A percentile compares a stretch with the other conserved stretches of the same genome.
Evolutionary conservation across 2,888 invertebrate species (phyloP).

Genomic region (Ochropleura plecta): DNA sequence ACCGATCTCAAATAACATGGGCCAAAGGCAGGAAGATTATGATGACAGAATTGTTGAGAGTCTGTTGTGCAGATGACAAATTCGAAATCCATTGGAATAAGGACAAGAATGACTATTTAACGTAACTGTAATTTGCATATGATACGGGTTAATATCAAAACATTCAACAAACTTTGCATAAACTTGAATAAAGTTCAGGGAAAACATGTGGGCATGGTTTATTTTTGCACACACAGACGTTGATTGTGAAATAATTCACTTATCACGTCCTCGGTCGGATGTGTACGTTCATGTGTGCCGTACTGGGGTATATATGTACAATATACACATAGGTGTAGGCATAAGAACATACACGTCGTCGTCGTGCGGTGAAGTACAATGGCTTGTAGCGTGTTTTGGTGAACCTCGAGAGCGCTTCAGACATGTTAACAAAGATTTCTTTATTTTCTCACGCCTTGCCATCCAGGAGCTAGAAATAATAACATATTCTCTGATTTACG

Average conservation of each 20-base stretch:
- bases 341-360: background rate
- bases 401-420: background rate
- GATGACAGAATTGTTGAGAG: too few relatives aligned
- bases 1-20: too few relatives aligned
- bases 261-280: conserved; percentile 33
- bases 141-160: background rate
- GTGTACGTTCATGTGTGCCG: conserved; percentile 17
- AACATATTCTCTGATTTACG: background rate
- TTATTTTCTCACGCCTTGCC: background rate
- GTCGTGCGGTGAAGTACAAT: background rate
- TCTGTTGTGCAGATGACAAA: too few relatives aligned
- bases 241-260: conserved; percentile 30
- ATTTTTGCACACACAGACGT: conserved; percentile 43
- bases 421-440: conserved; percentile 15
- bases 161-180: conserved; percentile 4
- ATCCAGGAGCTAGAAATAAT: background rate
- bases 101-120: background rate
- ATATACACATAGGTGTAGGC: background rate
- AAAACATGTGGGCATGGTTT: conserved; percentile 34
- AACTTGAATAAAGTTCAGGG: conserved; percentile 48
- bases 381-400: conserved; percentile 27
- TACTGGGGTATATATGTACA: background rate
- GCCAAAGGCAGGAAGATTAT: too few relatives aligned
- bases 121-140: background rate
- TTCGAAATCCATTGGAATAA: background rate